Evolutionary conservation across 2,797 vertebrate genomes (phyloP).

Genomic region (Gymnothorax reevesii): DNA sequence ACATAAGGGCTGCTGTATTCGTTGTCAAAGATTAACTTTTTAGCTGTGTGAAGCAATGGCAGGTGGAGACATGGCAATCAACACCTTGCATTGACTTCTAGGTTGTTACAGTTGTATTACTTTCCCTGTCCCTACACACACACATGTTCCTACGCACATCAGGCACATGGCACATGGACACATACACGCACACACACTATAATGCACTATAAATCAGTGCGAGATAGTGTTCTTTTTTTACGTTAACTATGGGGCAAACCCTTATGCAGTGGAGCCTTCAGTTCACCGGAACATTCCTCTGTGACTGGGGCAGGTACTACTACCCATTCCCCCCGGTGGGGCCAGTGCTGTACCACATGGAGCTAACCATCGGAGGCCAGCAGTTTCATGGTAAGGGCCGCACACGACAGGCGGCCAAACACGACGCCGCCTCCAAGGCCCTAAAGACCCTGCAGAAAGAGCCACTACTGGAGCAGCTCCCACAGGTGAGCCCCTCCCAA

Average conservation of each 20-base stretch:
- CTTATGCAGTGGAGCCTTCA: not conserved
- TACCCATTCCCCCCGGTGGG: conserved; percentile 93
- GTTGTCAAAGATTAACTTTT: too few species aligned
- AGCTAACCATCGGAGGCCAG: conserved; percentile 93
- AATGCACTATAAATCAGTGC: not conserved
- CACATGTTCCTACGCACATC: not conserved
- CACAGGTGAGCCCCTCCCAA: conserved; percentile 63
- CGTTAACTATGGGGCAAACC: not conserved
- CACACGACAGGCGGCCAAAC: conserved; percentile 91
- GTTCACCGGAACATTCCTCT: not conserved
- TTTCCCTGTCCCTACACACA: not conserved
- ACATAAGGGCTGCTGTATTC: too few species aligned
- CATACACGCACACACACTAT: not conserved
- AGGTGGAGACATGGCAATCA: too few species aligned
- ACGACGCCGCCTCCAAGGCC: conserved; percentile 91
- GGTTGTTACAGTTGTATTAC: too few species aligned
- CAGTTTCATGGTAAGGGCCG: conserved; percentile 95
- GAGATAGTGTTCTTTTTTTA: not conserved
- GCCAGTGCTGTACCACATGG: conserved; percentile 93
- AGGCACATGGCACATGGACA: not conserved
- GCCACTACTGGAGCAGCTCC: conserved; percentile 83
- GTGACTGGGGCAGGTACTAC: conserved; percentile 81
- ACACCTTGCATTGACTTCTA: too few species aligned
- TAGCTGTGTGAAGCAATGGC: too few species aligned
- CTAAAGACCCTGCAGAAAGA: conserved; percentile 92